These are phyloP conservation scores for Patella pellucida DNA, from an alignment of 2,888 invertebrate species.

Conservation along the genomic window DNA sequence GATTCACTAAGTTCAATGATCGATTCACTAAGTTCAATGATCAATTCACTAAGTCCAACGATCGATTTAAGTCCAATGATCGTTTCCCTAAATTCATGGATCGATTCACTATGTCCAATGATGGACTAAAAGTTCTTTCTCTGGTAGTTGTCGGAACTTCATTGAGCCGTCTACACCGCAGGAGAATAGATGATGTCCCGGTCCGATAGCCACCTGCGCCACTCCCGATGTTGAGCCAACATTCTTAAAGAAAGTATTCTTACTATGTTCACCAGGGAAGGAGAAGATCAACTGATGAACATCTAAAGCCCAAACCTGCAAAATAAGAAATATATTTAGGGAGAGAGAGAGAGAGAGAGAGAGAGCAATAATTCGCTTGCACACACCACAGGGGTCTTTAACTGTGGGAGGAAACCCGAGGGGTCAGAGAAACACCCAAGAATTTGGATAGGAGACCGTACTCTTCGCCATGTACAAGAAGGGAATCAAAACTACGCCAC, in stretches of 20 bases:
- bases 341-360: too few species aligned
- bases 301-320: conserved; percentile 92
- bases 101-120: conserved; percentile 42
- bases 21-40: too few species aligned
- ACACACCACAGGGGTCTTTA: too few species aligned
- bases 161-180: conserved; percentile 99
- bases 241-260: conserved; percentile 94
- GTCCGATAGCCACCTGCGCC: conserved; percentile 93
- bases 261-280: conserved; percentile 93
- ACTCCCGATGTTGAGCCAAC: conserved; percentile 86
- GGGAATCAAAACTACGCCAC: too few species aligned
- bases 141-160: conserved; percentile 94
- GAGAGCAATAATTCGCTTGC: too few species aligned
- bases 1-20: too few species aligned
- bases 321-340: conserved; percentile 38
- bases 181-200: conserved; percentile 90
- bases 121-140: conserved; percentile 70
- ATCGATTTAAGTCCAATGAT: too few species aligned
- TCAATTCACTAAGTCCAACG: not conserved
- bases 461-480: too few species aligned
- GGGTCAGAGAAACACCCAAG: too few species aligned
- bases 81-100: too few species aligned
- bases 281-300: conserved; percentile 88
- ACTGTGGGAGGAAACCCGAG: too few species aligned
- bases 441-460: too few species aligned